Evolutionary conservation across 1,140 invertebrate species (phyloP).

Genomic region (Drosophila funebris): DNA sequence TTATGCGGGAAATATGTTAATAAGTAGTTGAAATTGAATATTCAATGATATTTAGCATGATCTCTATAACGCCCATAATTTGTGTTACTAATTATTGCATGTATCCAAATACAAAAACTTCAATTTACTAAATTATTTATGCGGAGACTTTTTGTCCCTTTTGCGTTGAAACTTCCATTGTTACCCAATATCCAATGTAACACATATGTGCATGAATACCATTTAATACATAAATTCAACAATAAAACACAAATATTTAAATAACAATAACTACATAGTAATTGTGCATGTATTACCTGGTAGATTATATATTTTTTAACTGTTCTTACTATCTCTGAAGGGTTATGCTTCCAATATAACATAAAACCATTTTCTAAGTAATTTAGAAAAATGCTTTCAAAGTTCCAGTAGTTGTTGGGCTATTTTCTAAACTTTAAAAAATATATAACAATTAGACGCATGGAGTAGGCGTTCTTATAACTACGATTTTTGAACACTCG

Average conservation of each 20-base stretch:
- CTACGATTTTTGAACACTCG: too few species aligned
- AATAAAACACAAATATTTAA: background rate
- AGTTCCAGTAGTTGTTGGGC: too few species aligned
- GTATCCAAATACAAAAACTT: background rate
- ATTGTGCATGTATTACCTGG: background rate
- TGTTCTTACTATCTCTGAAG: too few species aligned
- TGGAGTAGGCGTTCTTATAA: too few species aligned
- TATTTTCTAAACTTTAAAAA: too few species aligned
- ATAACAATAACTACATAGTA: background rate
- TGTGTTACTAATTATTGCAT: background rate
- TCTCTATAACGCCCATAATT: constrained; percentile 1
- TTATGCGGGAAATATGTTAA: constrained; percentile 41
- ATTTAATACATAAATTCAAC: background rate
- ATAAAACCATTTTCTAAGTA: too few species aligned
- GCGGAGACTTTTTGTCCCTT: background rate
- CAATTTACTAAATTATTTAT: background rate
- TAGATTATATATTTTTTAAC: too few species aligned
- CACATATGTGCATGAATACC: background rate
- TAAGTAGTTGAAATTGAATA: constrained; percentile 57
- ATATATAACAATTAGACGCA: too few species aligned
- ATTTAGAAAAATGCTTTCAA: too few species aligned
- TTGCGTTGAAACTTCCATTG: background rate
- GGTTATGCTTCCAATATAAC: too few species aligned
- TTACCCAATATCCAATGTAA: background rate
- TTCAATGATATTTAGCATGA: constrained; percentile 51